phyloP scores from a whole-genome alignment of 2,113 vertebrate species.

The Perca schrenkii region DNA sequence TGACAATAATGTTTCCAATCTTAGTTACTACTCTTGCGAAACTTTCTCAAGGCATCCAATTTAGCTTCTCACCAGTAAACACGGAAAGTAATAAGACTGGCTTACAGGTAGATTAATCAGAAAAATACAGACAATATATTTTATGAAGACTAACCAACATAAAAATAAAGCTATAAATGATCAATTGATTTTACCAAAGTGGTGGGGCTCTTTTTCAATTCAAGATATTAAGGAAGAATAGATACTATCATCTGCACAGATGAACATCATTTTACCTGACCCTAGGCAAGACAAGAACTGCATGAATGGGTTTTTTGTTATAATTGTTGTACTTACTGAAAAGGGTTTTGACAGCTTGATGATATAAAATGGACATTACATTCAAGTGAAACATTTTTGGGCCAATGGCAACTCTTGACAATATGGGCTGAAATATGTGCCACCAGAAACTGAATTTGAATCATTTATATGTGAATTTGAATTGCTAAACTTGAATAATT shows the following conservation, averaged over 20 bases:
- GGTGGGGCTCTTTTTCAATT: not conserved
- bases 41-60: constrained; percentile 12
- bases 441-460: too few relatives aligned
- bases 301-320: not conserved
- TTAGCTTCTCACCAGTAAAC: constrained; percentile 7
- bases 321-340: not conserved
- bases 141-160: not conserved
- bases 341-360: not conserved
- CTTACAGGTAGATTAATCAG: not conserved
- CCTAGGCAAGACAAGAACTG: not conserved
- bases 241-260: not conserved
- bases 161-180: constrained; percentile 10
- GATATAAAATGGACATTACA: not conserved
- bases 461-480: too few relatives aligned
- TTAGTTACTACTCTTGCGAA: not conserved
- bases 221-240: constrained; percentile 1
- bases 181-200: not conserved
- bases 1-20: constrained; percentile 5
- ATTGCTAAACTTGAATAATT: too few relatives aligned
- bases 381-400: not conserved
- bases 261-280: constrained; percentile 1
- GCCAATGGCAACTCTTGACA: not conserved
- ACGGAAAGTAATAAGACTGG: not conserved
- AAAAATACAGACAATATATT: not conserved
- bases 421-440: too few relatives aligned